A percentile compares a stretch with the other conserved stretches of the same genome.
Conservation (phyloP, 2,797 vertebrate species). For the Heliangelus exortis region DNA sequence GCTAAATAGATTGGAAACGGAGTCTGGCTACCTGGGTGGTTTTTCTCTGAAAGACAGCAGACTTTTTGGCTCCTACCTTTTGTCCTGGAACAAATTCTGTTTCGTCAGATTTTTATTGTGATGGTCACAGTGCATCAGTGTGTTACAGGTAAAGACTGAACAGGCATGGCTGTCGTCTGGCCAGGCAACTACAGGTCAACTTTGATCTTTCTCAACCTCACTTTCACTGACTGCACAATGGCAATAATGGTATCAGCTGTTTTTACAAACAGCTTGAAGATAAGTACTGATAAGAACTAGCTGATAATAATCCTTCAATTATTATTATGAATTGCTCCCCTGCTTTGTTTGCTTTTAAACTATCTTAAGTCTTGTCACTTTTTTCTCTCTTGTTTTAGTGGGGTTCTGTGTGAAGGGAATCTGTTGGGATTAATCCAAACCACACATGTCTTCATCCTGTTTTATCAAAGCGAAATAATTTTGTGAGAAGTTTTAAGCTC, state of each 20-base stretch:
- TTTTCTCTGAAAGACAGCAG: background rate
- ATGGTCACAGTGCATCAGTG: background rate
- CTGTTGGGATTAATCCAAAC: slow-evolving; percentile 23
- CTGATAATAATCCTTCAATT: background rate
- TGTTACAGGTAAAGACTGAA: background rate
- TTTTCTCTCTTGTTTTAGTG: background rate
- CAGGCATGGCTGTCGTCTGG: background rate
- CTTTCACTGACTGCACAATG: background rate
- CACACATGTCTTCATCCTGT: background rate
- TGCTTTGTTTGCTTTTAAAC: background rate
- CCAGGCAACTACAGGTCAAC: background rate
- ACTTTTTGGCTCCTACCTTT: background rate
- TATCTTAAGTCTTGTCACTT: background rate
- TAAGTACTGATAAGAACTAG: background rate
- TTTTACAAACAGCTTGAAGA: background rate
- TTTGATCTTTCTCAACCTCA: background rate
- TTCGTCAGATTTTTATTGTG: background rate
- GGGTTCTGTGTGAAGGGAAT: background rate
- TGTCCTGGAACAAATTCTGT: background rate
- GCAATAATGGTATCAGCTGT: background rate
- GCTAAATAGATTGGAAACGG: background rate
- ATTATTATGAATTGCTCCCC: background rate
- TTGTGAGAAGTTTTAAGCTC: background rate
- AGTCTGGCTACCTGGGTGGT: background rate
- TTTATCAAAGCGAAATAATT: slow-evolving; percentile 2